A percentile compares a stretch with the other conserved stretches of the same genome.
phyloP scores from a whole-genome alignment of 2,113 vertebrate species.

The Nothoprocta perdicaria region DNA sequence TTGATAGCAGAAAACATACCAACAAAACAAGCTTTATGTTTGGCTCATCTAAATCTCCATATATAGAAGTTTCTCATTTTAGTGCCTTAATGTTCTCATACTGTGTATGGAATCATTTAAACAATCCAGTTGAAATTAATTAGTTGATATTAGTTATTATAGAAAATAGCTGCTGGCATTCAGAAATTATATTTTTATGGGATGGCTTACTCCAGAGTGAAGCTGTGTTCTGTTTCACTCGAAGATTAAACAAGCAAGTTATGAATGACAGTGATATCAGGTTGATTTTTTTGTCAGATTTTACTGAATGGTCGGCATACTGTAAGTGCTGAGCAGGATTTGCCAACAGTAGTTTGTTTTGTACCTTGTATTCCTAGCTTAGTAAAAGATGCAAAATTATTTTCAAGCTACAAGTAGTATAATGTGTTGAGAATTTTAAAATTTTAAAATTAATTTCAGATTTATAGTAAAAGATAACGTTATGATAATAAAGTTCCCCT shows the following conservation, averaged over 20 bases:
- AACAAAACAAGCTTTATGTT: rapidly evolving
- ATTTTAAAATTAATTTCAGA: not conserved
- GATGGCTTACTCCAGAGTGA: not conserved
- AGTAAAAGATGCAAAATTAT: not conserved
- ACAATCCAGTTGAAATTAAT: not conserved
- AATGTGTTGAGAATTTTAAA: not conserved
- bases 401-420: not conserved
- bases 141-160: not conserved
- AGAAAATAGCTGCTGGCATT: slow-evolving; percentile 8
- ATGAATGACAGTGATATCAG: not conserved
- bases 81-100: not conserved
- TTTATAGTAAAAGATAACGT: not conserved
- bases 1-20: not conserved
- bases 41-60: not conserved
- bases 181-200: not conserved
- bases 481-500: not conserved
- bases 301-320: not conserved
- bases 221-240: not conserved
- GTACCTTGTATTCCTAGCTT: not conserved
- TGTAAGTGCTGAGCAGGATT: not conserved
- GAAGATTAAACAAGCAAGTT: not conserved
- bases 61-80: not conserved
- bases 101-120: not conserved
- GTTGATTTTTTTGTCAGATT: not conserved
- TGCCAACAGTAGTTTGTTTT: not conserved